Conservation (phyloP, 2,113 vertebrate genomes). For the Colossoma macropomum region DNA sequence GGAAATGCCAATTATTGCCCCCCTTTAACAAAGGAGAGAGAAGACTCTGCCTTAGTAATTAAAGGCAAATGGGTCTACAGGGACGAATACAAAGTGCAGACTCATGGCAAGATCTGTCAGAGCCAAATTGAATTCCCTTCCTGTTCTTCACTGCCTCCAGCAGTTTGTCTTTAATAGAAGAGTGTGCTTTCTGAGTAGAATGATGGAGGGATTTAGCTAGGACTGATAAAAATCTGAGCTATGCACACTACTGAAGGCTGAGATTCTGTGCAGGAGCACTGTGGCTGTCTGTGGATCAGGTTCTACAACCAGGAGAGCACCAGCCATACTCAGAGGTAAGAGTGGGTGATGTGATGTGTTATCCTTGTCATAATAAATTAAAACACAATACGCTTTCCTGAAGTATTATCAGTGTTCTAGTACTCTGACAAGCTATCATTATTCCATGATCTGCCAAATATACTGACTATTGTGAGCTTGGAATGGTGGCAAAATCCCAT, state of each 20-base stretch:
- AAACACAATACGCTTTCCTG: too few relatives aligned
- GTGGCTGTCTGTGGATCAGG: neutral
- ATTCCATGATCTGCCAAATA: too few relatives aligned
- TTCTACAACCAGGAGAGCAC: too few relatives aligned
- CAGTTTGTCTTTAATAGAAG: slow-evolving; percentile 18
- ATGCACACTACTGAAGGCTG: neutral
- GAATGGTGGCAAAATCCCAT: too few relatives aligned
- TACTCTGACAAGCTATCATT: too few relatives aligned
- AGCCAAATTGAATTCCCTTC: slow-evolving; percentile 20
- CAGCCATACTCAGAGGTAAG: too few relatives aligned
- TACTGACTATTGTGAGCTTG: too few relatives aligned
- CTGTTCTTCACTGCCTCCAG: slow-evolving; percentile 9
- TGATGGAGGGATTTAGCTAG: slow-evolving; percentile 18
- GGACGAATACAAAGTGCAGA: neutral
- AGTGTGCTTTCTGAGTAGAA: neutral
- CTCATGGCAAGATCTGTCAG: slow-evolving; percentile 22
- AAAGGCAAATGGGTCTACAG: slow-evolving; percentile 7
- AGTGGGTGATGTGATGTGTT: too few relatives aligned
- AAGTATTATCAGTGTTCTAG: too few relatives aligned
- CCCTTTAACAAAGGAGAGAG: slow-evolving; percentile 18
- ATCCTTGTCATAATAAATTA: too few relatives aligned
- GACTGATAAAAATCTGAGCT: slow-evolving; percentile 14
- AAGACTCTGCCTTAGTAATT: neutral
- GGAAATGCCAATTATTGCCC: neutral
- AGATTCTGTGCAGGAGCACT: slow-evolving; percentile 10